Conservation (phyloP, 2,888 invertebrate species). For the Andrena fulva region DNA sequence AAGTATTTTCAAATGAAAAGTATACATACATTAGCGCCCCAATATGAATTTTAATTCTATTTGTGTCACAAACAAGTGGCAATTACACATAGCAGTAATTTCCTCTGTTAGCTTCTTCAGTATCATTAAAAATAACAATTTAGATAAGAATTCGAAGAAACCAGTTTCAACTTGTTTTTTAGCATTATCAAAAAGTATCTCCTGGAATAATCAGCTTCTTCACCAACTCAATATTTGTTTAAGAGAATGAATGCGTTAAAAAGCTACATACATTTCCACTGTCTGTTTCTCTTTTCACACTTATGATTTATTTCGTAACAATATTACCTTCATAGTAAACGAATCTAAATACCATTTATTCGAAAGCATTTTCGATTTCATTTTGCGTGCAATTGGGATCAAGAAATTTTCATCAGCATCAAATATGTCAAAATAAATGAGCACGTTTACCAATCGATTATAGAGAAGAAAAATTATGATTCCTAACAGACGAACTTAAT, state of each 20-base stretch:
- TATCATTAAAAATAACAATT: conserved; percentile 25
- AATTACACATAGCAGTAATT: too few species aligned
- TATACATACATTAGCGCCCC: too few species aligned
- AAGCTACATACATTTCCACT: background rate
- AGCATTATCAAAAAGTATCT: conserved; percentile 14
- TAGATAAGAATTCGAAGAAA: conserved; percentile 21
- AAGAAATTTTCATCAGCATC: background rate
- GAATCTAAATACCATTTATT: too few species aligned
- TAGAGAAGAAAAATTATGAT: background rate
- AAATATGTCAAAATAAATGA: background rate
- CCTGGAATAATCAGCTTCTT: background rate
- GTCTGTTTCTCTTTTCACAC: background rate
- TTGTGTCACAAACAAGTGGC: too few species aligned
- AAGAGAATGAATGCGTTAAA: background rate
- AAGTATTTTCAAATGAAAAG: too few species aligned
- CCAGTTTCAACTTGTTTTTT: conserved; percentile 29
- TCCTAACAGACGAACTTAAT: background rate
- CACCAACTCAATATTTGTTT: background rate
- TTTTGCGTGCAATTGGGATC: background rate
- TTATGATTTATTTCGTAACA: background rate
- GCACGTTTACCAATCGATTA: background rate
- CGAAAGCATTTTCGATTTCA: background rate
- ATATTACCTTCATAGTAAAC: background rate
- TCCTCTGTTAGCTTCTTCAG: background rate
- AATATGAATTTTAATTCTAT: too few species aligned